These are phyloP conservation scores for Rhagologus leucostigma DNA, from an alignment of 2,113 vertebrate genomes.

Conservation along the genomic window DNA sequence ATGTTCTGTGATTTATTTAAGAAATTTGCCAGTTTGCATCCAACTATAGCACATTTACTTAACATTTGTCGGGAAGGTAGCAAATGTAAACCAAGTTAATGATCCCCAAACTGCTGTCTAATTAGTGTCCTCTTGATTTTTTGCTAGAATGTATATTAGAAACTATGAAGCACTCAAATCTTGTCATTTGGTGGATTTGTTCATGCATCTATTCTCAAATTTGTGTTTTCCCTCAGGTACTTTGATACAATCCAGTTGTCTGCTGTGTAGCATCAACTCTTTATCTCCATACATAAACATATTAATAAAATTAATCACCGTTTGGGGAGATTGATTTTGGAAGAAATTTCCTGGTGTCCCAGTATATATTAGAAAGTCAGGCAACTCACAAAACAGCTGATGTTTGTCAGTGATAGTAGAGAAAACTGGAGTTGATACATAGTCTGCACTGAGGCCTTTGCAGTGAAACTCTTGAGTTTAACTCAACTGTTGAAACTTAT, in stretches of 20 bases:
- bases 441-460: neutral
- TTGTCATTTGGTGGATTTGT: neutral
- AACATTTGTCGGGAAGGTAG: neutral
- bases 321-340: neutral
- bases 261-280: neutral
- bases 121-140: neutral
- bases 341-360: neutral
- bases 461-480: neutral
- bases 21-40: neutral
- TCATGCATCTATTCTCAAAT: neutral
- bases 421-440: neutral
- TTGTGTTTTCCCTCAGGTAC: neutral
- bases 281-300: neutral
- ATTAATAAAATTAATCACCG: neutral
- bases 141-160: neutral
- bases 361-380: neutral
- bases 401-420: neutral
- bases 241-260: neutral
- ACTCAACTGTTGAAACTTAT: neutral
- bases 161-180: neutral
- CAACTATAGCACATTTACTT: neutral
- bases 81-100: neutral
- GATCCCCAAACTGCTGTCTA: neutral
- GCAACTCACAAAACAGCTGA: neutral
- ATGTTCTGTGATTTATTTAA: neutral